A percentile compares a stretch with the other conserved stretches of the same genome.
Conservation (phyloP, 2,888 invertebrate genomes). For the Sympetrum striolatum region DNA sequence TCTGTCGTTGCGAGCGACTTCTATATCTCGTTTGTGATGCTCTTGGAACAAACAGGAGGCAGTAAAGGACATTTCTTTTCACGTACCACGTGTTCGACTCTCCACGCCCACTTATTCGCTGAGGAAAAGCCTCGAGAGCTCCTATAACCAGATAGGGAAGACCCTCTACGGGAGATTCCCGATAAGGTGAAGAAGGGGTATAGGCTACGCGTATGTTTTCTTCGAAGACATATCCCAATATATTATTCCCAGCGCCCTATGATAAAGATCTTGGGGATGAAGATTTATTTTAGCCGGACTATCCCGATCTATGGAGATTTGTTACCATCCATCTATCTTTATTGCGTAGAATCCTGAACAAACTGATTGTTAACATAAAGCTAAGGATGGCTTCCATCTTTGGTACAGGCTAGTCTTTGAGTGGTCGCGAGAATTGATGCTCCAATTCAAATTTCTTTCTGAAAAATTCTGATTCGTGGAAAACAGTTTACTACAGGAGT, state of each 20-base stretch:
- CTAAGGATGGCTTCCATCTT: too few species aligned
- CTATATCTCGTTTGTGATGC: neutral
- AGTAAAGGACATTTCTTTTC: neutral
- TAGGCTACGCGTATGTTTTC: neutral
- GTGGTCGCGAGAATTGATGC: too few species aligned
- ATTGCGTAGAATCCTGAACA: too few species aligned
- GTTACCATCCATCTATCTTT: neutral
- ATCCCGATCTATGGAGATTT: neutral
- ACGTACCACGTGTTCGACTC: constrained; percentile 11
- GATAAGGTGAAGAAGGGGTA: neutral
- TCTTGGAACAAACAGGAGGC: neutral
- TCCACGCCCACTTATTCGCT: neutral
- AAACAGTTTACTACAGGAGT: too few species aligned
- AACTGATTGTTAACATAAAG: too few species aligned
- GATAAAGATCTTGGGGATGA: neutral
- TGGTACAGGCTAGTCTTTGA: too few species aligned
- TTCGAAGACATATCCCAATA: neutral
- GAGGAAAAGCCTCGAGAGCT: neutral
- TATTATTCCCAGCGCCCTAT: neutral
- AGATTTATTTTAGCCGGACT: neutral
- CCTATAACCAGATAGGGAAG: neutral
- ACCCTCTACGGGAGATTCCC: neutral
- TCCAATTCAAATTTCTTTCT: too few species aligned
- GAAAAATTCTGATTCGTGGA: too few species aligned
- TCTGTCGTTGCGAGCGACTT: neutral